Base-by-base conservation (phyloP, 2,888 invertebrate species). In the Hemicrepidius hirtus region DNA sequence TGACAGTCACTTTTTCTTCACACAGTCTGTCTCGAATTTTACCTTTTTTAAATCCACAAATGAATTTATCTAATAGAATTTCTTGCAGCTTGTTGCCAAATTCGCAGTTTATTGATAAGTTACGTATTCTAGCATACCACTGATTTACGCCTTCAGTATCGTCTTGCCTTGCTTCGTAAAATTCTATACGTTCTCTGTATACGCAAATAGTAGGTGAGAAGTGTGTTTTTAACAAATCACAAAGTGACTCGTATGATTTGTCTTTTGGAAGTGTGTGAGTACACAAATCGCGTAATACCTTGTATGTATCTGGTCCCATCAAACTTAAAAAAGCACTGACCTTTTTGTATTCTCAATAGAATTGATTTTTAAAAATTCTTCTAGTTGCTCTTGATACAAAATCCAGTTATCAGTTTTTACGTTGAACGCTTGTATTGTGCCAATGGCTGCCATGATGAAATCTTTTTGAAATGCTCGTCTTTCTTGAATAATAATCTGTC, bases 281-380 rank as follows among this genome's bases (percentile, higher is more conserved):
- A 60, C 77, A 79, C 5, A 80, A 37, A 50, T 78, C 77, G 49
- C 76, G 59, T n/a, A 79, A 50, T 1, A 76, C 75, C 71, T 76
- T 75, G 40, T 77, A 80, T 37, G 74, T 50, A 0, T 76, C 57
- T 18, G 72, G 65, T n/a, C 76, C 77, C 16, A 80, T 71, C 9
- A 68, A 50, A 16, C 75, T 79, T n/a, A 79, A 50, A 18, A 81
- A 66, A 5, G 13, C 13, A 3, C 20, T 0, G 1, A 46, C 46
- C 20, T 18, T 46, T 7, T 7, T 16, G 44, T 44, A 16, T 44
- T 9, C 4, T 5, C 18, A 16, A 44, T 44, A 16, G 6, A 3
- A 9, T 44, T 44, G 3, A 16, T 44, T 12, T 6, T 6, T 3
- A 44, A 44, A 44, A 18, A 44, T 44, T 44, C 16, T 3, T 44